phyloP scores from a whole-genome alignment of 2,888 invertebrate species.

The Dryocosmus kuriphilus region DNA sequence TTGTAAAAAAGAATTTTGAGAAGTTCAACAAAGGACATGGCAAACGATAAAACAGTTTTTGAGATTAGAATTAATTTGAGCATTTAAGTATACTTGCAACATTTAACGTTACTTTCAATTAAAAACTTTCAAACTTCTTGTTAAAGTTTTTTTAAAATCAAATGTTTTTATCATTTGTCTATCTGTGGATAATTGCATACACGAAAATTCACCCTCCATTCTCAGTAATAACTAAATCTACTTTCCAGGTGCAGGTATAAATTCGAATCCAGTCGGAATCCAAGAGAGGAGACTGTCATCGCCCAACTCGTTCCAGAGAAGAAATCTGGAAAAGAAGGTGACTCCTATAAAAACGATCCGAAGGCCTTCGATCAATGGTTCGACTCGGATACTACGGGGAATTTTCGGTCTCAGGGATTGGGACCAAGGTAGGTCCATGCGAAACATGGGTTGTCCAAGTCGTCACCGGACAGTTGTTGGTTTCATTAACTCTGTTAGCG shows the following conservation, averaged over 20 bases:
- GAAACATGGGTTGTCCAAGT: conserved; percentile 51
- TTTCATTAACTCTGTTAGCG: conserved; percentile 20
- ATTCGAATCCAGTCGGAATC: conserved; percentile 46
- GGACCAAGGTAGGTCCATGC: conserved; percentile 68
- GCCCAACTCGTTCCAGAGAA: conserved; percentile 70
- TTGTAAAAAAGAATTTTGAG: background rate
- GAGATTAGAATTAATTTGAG: background rate
- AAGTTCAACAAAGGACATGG: background rate
- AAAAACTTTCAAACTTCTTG: too few species aligned
- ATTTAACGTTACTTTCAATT: too few species aligned
- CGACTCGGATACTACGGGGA: conserved; percentile 67
- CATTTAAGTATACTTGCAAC: too few species aligned
- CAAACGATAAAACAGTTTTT: background rate
- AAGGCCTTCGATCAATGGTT: conserved; percentile 71
- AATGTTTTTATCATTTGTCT: too few species aligned
- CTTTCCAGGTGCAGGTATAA: conserved; percentile 51
- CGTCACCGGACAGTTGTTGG: conserved; percentile 46
- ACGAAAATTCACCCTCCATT: too few species aligned
- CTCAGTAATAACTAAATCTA: too few species aligned
- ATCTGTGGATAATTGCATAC: too few species aligned
- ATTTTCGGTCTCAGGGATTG: conserved; percentile 70
- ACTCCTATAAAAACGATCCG: conserved; percentile 72
- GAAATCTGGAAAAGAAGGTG: conserved; percentile 74
- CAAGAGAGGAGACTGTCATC: conserved; percentile 69
- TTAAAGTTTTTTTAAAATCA: too few species aligned